phyloP scores from a whole-genome alignment of 1,140 invertebrate species.

The Episyrphus balteatus region DNA sequence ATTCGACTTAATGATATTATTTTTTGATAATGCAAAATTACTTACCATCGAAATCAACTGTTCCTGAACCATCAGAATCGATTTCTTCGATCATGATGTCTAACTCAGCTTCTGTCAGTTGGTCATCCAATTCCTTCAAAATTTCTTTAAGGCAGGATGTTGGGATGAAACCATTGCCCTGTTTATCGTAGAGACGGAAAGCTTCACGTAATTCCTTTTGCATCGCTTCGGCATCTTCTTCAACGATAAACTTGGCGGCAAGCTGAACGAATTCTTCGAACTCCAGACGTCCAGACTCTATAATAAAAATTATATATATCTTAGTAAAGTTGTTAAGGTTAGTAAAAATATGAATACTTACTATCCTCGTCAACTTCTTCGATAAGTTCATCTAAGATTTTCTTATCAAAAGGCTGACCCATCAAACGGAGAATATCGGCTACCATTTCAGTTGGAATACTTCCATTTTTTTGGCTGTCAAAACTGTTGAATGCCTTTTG shows the following conservation, averaged over 20 bases:
- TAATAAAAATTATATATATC: slow-evolving; percentile 5
- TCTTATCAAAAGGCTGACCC: slow-evolving; percentile 93
- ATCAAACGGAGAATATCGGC: slow-evolving; percentile 87
- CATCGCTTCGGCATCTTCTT: slow-evolving; percentile 87
- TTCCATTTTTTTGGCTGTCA: slow-evolving; percentile 85
- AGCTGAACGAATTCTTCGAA: slow-evolving; percentile 91
- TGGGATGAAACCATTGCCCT: slow-evolving; percentile 92
- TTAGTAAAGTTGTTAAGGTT: slow-evolving; percentile 6
- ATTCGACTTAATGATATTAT: no score
- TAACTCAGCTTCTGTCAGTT: slow-evolving; percentile 82
- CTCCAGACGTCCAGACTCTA: slow-evolving; percentile 87
- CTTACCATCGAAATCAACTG: slow-evolving; percentile 55
- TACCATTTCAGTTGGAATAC: slow-evolving; percentile 89
- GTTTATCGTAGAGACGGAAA: slow-evolving; percentile 80
- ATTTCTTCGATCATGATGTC: slow-evolving; percentile 96
- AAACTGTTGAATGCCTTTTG: slow-evolving; percentile 94
- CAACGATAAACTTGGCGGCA: slow-evolving; percentile 88
- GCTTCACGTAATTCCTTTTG: slow-evolving; percentile 87
- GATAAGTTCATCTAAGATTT: slow-evolving; percentile 87
- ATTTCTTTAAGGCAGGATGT: slow-evolving; percentile 87
- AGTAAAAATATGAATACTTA: slow-evolving; percentile 31
- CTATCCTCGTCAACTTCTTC: slow-evolving; percentile 93
- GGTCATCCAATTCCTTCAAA: slow-evolving; percentile 82
- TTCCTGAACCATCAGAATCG: slow-evolving; percentile 81
- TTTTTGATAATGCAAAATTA: not conserved